phyloP scores from a whole-genome alignment of 2,888 invertebrate genomes.

The Cecidostiba fungosa region DNA sequence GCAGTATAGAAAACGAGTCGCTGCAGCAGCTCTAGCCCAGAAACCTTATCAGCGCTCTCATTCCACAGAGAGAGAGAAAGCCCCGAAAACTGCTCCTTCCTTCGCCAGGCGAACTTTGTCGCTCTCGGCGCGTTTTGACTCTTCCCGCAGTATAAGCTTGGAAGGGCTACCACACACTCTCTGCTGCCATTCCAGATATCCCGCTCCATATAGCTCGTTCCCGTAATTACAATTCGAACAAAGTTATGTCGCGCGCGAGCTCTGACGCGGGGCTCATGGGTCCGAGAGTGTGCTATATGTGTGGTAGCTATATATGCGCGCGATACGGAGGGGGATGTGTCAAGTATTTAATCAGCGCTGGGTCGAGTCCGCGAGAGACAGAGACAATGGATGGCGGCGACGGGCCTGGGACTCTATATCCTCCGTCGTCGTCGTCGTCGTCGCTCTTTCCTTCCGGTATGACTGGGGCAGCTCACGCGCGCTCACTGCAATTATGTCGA shows the following conservation, averaged over 20 bases:
- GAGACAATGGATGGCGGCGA: constrained; percentile 74
- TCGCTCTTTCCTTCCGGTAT: constrained; percentile 69
- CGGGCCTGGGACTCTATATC: constrained; percentile 37
- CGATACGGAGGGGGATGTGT: constrained; percentile 73
- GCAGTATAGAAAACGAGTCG: too few species aligned
- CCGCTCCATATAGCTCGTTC: neutral
- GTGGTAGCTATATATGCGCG: neutral
- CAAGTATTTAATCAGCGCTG: constrained; percentile 79
- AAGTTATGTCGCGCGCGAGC: constrained; percentile 74
- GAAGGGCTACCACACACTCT: neutral
- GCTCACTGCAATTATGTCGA: constrained; percentile 76
- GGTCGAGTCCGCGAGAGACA: constrained; percentile 65
- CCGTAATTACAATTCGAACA: constrained; percentile 79
- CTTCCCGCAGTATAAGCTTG: neutral
- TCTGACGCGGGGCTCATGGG: neutral
- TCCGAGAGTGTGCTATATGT: neutral
- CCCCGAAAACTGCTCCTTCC: too few species aligned
- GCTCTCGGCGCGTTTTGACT: constrained; percentile 9
- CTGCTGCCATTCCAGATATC: constrained; percentile 69
- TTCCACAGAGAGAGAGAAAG: too few species aligned
- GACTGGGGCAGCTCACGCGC: constrained; percentile 68
- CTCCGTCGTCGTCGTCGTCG: constrained; percentile 31
- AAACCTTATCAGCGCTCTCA: neutral
- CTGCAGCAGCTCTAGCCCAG: neutral
- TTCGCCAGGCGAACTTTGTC: neutral